Evolutionary conservation across 2,113 vertebrate genomes (phyloP), one percentile per base, ranked within the genome.

Genomic region (Murina feae): DNA sequence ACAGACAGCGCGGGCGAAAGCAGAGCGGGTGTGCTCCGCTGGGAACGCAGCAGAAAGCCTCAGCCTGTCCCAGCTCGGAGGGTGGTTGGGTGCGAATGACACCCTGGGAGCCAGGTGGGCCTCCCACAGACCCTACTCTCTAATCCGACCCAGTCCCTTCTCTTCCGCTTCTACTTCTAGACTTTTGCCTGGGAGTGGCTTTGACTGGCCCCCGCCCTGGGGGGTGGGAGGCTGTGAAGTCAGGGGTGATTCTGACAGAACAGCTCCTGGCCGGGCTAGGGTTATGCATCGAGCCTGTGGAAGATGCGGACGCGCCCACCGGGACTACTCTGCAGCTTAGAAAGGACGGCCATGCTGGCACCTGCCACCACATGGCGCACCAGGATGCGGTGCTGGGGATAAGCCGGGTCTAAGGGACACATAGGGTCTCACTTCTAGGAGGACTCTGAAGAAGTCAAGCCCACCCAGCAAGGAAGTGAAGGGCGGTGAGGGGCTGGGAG

Each of bases 291-390:
- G 21, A 60, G 9, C 21, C 2, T 3, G 11, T 4, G 44, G 13
- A 18, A 16, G 49, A 12, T 4, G 1, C 1, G 7, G 21, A 16
- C 17, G 58, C 55, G 35, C 5, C 25, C 0, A 5, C 20, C 2
- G 5, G 0, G 23, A 18, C 21, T 11, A 10, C 6, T 8, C 11
- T 0, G 0, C 8, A 0, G 1, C 35, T 72, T 35, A 42, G 13
- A 17, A 23, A 32, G 51, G 37, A 5, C 55, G 18, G 32, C 5
- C 42, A 32, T 3, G 14, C 2, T n/a, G 32, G 53, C 58, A 17
- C 25, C 5, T 0, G 10, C 17, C 18, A 20, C 53, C 53, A 23
- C 53, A 3, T 23, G 12, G 5, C 0, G 16, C 37, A 9, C 21
- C 2, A 9, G 44, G 55, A 58, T 2, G n/a, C 9, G 9, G 5